Conservation (phyloP, 2,888 invertebrate genomes). For the Orchesella flavescens region DNA sequence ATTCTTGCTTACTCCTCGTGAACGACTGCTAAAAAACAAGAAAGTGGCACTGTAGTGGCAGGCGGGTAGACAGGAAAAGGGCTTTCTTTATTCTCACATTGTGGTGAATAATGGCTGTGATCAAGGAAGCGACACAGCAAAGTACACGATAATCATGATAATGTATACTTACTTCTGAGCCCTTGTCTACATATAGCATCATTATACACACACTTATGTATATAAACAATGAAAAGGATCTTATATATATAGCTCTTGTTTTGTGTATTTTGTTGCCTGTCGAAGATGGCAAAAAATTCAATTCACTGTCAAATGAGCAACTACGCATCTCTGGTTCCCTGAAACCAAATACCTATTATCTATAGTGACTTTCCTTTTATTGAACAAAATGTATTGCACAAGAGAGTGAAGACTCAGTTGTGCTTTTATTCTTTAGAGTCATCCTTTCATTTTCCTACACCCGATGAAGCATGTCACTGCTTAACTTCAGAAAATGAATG, state of each 20-base stretch:
- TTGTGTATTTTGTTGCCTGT: neutral
- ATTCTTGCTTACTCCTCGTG: conserved; percentile 44
- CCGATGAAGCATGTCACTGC: conserved; percentile 57
- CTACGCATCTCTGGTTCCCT: conserved; percentile 2
- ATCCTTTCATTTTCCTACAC: conserved; percentile 1
- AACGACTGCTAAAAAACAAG: conserved; percentile 23
- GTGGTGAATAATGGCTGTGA: conserved; percentile 55
- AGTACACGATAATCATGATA: conserved; percentile 45
- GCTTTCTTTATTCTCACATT: conserved; percentile 49
- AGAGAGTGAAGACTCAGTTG: conserved; percentile 37
- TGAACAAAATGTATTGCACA: too few relatives aligned
- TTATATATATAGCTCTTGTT: neutral
- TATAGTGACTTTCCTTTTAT: neutral
- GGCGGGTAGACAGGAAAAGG: conserved; percentile 48
- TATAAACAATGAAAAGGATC: neutral
- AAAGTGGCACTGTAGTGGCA: conserved; percentile 22
- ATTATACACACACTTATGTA: neutral
- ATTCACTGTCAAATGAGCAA: conserved; percentile 16
- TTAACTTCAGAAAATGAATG: conserved; percentile 26
- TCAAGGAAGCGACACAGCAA: conserved; percentile 58
- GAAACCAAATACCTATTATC: conserved; percentile 29
- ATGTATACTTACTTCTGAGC: neutral
- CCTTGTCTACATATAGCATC: neutral
- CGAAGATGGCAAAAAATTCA: conserved; percentile 20
- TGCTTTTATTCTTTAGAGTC: conserved; percentile 32